These are phyloP conservation scores for Morone saxatilis DNA, from an alignment of 2,113 vertebrate species.

Conservation along the genomic window DNA sequence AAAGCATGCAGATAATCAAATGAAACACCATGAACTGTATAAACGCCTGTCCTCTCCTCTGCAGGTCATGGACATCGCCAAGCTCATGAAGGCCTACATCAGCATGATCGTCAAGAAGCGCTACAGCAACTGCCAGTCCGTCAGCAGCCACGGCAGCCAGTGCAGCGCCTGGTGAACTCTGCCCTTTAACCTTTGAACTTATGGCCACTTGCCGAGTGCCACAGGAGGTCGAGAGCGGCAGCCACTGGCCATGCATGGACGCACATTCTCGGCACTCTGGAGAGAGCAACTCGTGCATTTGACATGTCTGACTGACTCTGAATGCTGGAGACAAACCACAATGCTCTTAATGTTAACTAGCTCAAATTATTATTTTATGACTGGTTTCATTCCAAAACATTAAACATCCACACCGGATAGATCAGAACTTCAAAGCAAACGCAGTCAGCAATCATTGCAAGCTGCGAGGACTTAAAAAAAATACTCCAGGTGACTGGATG, in stretches of 20 bases:
- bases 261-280: background rate
- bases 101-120: conserved; percentile 98
- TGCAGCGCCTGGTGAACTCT: conserved; percentile 88
- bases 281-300: background rate
- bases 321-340: conserved; percentile 45
- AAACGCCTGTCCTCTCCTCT: conserved; percentile 11
- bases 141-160: conserved; percentile 92
- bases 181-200: background rate
- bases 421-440: background rate
- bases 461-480: background rate
- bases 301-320: conserved; percentile 29
- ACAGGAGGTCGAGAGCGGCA: background rate
- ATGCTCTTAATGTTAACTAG: conserved; percentile 44
- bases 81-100: conserved; percentile 99
- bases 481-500: too few relatives aligned
- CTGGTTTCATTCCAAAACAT: conserved; percentile 31
- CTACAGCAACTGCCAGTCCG: conserved; percentile 93
- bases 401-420: background rate
- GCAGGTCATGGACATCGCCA: conserved; percentile 98
- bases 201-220: background rate
- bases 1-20: background rate
- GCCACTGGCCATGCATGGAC: background rate
- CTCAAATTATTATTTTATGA: background rate
- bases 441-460: background rate
- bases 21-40: background rate